Conservation (phyloP, 2,797 vertebrate genomes). For the Syngnathus acus region DNA sequence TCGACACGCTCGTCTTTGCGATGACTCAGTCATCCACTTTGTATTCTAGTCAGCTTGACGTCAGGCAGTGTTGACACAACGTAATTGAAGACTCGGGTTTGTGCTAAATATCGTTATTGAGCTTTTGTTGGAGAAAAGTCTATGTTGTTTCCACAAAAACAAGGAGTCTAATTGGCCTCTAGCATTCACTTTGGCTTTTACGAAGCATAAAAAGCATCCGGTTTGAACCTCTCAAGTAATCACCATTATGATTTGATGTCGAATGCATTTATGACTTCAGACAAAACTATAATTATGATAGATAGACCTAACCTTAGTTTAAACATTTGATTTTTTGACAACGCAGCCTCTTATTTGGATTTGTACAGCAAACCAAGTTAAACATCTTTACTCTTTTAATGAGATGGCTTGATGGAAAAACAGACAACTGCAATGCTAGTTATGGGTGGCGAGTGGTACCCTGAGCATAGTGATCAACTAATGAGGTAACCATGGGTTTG, state of each 20-base stretch:
- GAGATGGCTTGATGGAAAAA: background rate
- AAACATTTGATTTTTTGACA: background rate
- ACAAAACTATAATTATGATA: background rate
- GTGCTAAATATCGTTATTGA: background rate
- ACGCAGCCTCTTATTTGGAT: background rate
- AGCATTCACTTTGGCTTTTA: background rate
- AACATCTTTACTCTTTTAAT: background rate
- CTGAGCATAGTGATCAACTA: background rate
- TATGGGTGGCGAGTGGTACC: background rate
- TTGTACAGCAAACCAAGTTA: background rate
- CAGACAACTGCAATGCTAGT: background rate
- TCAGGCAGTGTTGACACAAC: background rate
- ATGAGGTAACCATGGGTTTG: constrained; percentile 1
- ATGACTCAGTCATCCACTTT: background rate
- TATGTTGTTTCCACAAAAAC: background rate
- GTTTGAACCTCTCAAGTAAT: background rate
- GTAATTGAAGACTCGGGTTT: background rate
- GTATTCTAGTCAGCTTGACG: background rate
- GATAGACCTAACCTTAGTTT: too few relatives aligned
- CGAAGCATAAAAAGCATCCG: background rate
- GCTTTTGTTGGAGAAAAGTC: background rate
- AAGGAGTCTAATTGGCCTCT: background rate
- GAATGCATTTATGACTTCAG: background rate
- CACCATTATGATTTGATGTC: background rate
- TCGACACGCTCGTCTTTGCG: background rate